Percentiles rank a stretch among this genome's conserved stretches.
These are phyloP conservation scores for Drymonia ruficornis DNA, from an alignment of 2,888 invertebrate genomes.

Conservation along the genomic window DNA sequence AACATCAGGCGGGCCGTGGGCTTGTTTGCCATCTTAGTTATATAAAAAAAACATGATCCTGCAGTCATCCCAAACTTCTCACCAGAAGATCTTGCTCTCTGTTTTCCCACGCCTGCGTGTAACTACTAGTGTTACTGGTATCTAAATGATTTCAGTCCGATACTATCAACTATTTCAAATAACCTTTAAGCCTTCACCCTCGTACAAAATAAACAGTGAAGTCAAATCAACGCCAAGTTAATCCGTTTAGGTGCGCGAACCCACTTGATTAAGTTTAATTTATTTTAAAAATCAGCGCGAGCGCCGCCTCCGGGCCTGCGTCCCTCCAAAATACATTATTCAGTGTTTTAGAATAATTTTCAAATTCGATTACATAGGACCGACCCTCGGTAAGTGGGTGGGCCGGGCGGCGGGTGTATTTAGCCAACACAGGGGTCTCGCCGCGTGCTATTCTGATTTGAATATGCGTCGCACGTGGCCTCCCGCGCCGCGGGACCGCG, in stretches of 20 bases:
- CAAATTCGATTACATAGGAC: constrained; percentile 85
- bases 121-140: background rate
- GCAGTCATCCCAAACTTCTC: too few relatives aligned
- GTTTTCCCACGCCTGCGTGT: too few relatives aligned
- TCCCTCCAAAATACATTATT: constrained; percentile 83
- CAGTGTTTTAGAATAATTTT: constrained; percentile 86
- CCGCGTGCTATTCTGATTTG: constrained; percentile 83
- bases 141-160: constrained; percentile 52
- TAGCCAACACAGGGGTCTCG: constrained; percentile 84
- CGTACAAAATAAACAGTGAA: constrained; percentile 75
- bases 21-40: too few relatives aligned
- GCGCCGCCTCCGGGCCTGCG: constrained; percentile 74
- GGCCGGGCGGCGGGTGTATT: constrained; percentile 82
- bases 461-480: constrained; percentile 83
- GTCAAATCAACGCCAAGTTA: constrained; percentile 84
- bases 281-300: constrained; percentile 83
- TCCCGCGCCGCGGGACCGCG: constrained; percentile 75
- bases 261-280: constrained; percentile 85
- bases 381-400: constrained; percentile 83
- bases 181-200: constrained; percentile 72
- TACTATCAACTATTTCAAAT: constrained; percentile 73
- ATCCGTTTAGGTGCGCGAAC: constrained; percentile 84
- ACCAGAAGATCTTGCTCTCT: too few relatives aligned
- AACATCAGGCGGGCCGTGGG: too few relatives aligned
- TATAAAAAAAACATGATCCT: too few relatives aligned